Evolutionary conservation across 1,140 invertebrate species (phyloP), one percentile per base, ranked within the genome.

Genomic region (Tetranychus urticae): DNA sequence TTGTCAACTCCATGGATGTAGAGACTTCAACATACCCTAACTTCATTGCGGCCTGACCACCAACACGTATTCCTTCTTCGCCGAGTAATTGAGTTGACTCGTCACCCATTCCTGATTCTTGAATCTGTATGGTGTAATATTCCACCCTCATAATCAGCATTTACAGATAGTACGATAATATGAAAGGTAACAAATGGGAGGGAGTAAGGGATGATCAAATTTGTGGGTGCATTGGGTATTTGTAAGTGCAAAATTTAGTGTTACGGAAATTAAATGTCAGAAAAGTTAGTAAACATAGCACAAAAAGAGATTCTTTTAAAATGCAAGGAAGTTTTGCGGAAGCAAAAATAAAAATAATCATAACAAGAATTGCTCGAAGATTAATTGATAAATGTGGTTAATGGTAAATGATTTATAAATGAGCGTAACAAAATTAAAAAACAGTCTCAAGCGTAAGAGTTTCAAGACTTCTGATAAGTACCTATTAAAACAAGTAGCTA

Each of bases 61-160:
- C 85, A 71, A 86, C 67, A 72, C 86, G 81, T 67, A 88, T 80
- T 70, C 84, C 86, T 77, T 94, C 89, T 77, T 93, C 90, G 71
- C 88, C 88, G 69, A 94, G 80, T 68, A 94, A 80, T 68, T 86
- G 88, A 67, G 89, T 84, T 76, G 86, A 86, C 75, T 94, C 89
- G 76, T 94, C 89, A 74, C 85, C 81, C 72, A 85, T 83, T 66
- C 70, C 64, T 10, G 66, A 63, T 47, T 69, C 68, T 46, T 67
- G 67, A 66, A 69, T 69, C 68, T 69, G 68, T 58, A 65, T 56
- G 62, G 33, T 47, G 14, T 47, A 36, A 33, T 59, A 48, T 42
- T 61, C 60, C 62, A 61, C 42, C 59, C 56, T 56, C 55, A 37
- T 34, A 36, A 56, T 56, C 31, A 56, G 33, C 55, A 36, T 56